Base-by-base conservation (phyloP, 1,140 invertebrate species). In the Theocolax elegans region DNA sequence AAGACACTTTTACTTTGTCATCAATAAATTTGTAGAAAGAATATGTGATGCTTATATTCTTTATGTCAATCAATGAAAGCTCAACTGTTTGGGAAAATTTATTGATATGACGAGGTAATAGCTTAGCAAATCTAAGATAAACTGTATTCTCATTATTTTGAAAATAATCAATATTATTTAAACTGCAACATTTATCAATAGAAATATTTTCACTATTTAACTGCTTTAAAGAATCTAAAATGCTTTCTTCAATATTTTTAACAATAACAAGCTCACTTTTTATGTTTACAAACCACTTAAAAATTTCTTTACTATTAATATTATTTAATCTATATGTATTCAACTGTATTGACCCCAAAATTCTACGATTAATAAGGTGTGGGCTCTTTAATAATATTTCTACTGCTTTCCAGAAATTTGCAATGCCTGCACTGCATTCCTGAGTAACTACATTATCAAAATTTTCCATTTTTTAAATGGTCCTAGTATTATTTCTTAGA, bases 281-380 rank as follows among this genome's bases (percentile, higher is more conserved):
- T 7, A 77, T 23, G 6, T 44, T 44, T 10, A 62, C 10, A 25
- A 82, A 68, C 38, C 23, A 64, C 8, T 66, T 23, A 29, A 76
- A 63, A 38, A 76, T 68, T 48, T 79, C 51, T 13, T 46, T 42
- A 6, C 58, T 25, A 29, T 77, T 17, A 19, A 71, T 49, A n/a
- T 49, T 58, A 35, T 71, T 60, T 19, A 81, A 40, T 74, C 78
- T 64, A 0, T 67, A 54, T 1, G 67, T 54, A 4, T 79, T 25
- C 49, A 85, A n/a, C 48, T 81, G 73, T 0, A 71, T 67, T 0
- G 79, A 81, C 17, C 75, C 75, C 19, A 82, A 77, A 31, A 86
- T 79, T 67, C 83, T 79, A 21, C 85, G 81, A 73, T 87, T 87
- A 21, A 86, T 75, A 17, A 81, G 71, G 44, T 87, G 85, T 53